A percentile compares a stretch with the other conserved stretches of the same genome.
phyloP scores from a whole-genome alignment of 2,797 vertebrate species.

The Sebastes glaucus region DNA sequence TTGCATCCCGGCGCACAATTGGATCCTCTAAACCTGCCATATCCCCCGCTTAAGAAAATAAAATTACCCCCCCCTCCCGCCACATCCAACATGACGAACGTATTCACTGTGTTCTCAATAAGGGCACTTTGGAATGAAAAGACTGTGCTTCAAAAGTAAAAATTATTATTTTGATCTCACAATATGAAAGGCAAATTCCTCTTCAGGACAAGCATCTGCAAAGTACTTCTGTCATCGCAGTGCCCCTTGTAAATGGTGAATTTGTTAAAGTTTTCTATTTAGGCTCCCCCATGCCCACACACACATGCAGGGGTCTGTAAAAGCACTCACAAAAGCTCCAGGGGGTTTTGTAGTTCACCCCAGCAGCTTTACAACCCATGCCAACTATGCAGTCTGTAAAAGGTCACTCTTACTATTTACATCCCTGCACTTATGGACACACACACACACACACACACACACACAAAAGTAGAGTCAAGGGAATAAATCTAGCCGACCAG shows the following conservation, averaged over 20 bases:
- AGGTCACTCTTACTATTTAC: conserved; percentile 66
- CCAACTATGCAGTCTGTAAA: conserved; percentile 61
- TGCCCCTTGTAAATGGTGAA: conserved; percentile 59
- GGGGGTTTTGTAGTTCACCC: conserved; percentile 41
- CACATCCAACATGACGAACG: conserved; percentile 43
- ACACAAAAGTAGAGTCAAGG: conserved; percentile 35
- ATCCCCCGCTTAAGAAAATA: conserved; percentile 65
- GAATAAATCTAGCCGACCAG: conserved; percentile 71
- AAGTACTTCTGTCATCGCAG: conserved; percentile 45
- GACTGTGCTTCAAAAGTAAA: conserved; percentile 69
- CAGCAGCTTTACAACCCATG: conserved; percentile 62
- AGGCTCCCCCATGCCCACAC: background rate
- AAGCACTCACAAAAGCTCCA: conserved; percentile 44
- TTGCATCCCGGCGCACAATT: conserved; percentile 71
- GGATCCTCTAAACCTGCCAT: conserved; percentile 65
- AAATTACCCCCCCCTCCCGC: conserved; percentile 33
- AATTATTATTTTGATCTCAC: conserved; percentile 73
- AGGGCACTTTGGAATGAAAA: conserved; percentile 74
- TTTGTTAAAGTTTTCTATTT: conserved; percentile 63
- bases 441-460: conserved; percentile 61
- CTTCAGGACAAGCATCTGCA: conserved; percentile 63
- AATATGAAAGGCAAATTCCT: conserved; percentile 73
- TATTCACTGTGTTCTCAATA: conserved; percentile 76
- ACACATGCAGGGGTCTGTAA: background rate
- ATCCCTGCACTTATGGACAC: conserved; percentile 64